These are phyloP conservation scores for Bombus waltoni DNA, from an alignment of 1,140 invertebrate species.

Conservation along the genomic window DNA sequence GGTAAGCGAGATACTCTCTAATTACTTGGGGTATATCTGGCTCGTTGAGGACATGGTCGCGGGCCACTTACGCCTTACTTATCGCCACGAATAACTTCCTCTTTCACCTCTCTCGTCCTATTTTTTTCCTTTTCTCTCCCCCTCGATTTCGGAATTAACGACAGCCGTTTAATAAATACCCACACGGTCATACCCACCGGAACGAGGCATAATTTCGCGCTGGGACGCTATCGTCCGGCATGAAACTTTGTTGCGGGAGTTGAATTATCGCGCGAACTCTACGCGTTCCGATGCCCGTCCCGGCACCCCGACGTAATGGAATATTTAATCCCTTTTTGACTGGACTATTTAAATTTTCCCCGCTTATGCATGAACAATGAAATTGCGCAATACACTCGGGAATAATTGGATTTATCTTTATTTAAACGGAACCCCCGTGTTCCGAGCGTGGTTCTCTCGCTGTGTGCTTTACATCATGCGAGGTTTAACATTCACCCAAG, in stretches of 20 bases:
- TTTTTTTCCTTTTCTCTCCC: not conserved
- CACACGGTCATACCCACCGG: constrained; percentile 22
- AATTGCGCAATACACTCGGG: constrained; percentile 37
- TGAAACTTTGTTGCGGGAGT: constrained; percentile 44
- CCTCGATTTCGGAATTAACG: constrained; percentile 35
- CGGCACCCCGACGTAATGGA: constrained; percentile 49
- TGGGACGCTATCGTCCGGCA: constrained; percentile 9
- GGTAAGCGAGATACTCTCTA: constrained; percentile 48
- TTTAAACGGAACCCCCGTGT: constrained; percentile 36
- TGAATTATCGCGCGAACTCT: constrained; percentile 32
- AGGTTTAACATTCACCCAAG: not conserved
- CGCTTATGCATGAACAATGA: constrained; percentile 49
- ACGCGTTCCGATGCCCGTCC: constrained; percentile 17
- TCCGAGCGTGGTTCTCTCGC: not conserved
- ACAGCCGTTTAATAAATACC: constrained; percentile 58
- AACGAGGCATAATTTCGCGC: constrained; percentile 51
- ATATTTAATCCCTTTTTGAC: constrained; percentile 66
- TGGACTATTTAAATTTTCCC: constrained; percentile 60
- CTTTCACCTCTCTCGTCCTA: not conserved
- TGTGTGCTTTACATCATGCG: too few species aligned
- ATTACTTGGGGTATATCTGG: constrained; percentile 67
- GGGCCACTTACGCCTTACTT: constrained; percentile 48
- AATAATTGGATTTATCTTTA: constrained; percentile 62
- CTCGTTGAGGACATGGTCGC: constrained; percentile 50
- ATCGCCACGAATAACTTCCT: not conserved